phyloP scores from a whole-genome alignment of 1,140 invertebrate genomes.

The Bathynomus jamesi region DNA sequence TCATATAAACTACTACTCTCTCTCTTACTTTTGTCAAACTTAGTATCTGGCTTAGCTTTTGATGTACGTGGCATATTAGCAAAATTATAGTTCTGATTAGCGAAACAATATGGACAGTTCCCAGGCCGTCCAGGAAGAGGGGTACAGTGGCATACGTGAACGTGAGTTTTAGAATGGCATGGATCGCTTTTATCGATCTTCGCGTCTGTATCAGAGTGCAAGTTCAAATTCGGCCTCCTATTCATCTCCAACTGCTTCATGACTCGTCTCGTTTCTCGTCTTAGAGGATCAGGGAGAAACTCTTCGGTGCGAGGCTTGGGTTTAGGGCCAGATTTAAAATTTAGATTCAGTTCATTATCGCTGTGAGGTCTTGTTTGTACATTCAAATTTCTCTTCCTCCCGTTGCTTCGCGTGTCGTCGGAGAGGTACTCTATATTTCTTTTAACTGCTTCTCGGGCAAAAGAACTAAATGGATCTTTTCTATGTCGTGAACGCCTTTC shows the following conservation, averaged over 20 bases:
- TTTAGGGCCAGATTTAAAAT: too few species aligned
- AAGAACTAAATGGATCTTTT: too few species aligned
- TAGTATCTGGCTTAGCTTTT: neutral
- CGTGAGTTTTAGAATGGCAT: neutral
- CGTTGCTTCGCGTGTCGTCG: too few species aligned
- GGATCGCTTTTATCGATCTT: neutral
- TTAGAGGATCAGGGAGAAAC: neutral
- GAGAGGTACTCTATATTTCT: too few species aligned
- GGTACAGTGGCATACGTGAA: neutral
- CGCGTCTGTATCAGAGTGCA: neutral
- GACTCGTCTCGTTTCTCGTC: neutral
- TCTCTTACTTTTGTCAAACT: neutral
- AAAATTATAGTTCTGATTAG: neutral
- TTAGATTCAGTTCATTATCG: neutral
- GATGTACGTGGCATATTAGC: neutral
- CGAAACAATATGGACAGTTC: neutral
- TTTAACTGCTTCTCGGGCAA: too few species aligned
- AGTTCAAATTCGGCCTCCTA: neutral
- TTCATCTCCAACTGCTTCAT: neutral
- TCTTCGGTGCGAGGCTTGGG: too few species aligned
- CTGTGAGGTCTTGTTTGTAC: neutral
- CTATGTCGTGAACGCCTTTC: neutral
- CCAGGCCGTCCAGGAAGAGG: neutral
- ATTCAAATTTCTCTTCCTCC: too few species aligned
- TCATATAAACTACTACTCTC: neutral